phyloP scores from a whole-genome alignment of 2,113 vertebrate genomes.

The Nestor notabilis region DNA sequence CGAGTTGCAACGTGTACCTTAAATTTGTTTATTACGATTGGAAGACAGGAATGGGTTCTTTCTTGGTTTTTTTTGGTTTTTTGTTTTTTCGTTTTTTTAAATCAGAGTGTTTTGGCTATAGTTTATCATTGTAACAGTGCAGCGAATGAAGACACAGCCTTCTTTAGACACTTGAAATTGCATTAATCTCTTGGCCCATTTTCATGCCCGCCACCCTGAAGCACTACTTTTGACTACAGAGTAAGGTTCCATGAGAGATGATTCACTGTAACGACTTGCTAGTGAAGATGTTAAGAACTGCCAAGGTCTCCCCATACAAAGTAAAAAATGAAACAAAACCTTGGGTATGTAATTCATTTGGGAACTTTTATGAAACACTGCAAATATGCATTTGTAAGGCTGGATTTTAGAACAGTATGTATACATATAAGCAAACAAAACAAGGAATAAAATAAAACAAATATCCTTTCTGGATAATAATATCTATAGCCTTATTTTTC shows the following conservation, averaged over 20 bases:
- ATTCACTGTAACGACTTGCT: background rate
- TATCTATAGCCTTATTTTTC: background rate
- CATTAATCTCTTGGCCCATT: background rate
- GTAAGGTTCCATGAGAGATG: background rate
- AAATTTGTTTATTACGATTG: background rate
- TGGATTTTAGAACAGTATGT: constrained; percentile 11
- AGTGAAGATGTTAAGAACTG: background rate
- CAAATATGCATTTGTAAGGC: background rate
- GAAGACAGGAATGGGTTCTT: background rate
- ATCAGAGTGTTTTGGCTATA: background rate
- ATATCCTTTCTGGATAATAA: background rate
- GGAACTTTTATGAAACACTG: background rate
- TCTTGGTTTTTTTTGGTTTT: too few species aligned
- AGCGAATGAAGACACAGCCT: background rate
- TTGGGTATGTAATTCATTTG: background rate
- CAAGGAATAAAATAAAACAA: constrained; percentile 6
- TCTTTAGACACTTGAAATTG: background rate
- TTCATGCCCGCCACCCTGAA: background rate
- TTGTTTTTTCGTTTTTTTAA: background rate
- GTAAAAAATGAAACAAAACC: background rate
- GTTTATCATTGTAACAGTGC: background rate
- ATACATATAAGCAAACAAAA: background rate
- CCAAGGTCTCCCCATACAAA: background rate
- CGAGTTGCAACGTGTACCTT: background rate
- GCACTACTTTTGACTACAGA: background rate